A percentile compares a stretch with the other conserved stretches of the same genome.
Conservation (phyloP, 2,113 vertebrate species). For the Brienomyrus longianalis region DNA sequence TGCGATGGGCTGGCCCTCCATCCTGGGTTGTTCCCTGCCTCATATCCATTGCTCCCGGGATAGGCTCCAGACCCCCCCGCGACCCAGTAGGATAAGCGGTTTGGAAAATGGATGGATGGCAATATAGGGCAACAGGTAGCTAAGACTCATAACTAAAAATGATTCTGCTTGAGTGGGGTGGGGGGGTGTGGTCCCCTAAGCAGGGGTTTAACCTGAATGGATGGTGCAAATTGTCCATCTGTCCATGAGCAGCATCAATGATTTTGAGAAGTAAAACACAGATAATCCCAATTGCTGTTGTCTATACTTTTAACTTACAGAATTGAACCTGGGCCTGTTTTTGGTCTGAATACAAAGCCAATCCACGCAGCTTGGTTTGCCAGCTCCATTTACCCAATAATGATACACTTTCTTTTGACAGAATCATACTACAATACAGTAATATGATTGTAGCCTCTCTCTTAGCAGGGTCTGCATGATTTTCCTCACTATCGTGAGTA, state of each 20-base stretch:
- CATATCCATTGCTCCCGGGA: too few species aligned
- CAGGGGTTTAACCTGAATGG: neutral
- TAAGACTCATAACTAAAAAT: neutral
- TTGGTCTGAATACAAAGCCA: neutral
- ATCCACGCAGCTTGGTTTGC: neutral
- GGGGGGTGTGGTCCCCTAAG: neutral
- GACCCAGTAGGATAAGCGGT: too few species aligned
- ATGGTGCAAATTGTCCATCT: neutral
- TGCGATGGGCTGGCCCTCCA: too few species aligned
- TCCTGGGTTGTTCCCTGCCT: too few species aligned
- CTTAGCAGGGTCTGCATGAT: neutral
- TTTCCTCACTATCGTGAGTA: neutral
- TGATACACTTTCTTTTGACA: neutral
- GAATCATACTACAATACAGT: neutral
- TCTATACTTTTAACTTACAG: neutral
- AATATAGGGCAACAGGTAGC: neutral
- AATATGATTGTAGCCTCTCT: neutral
- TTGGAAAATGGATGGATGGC: neutral
- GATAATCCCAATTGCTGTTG: neutral
- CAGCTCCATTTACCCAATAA: neutral
- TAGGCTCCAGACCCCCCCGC: too few species aligned
- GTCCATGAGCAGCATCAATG: neutral
- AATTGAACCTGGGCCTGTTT: neutral
- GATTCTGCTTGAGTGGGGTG: neutral
- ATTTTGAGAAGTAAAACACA: neutral